A percentile compares a stretch with the other conserved stretches of the same genome.
Conservation (phyloP, 1,140 invertebrate genomes). For the Nephila pilipes region DNA sequence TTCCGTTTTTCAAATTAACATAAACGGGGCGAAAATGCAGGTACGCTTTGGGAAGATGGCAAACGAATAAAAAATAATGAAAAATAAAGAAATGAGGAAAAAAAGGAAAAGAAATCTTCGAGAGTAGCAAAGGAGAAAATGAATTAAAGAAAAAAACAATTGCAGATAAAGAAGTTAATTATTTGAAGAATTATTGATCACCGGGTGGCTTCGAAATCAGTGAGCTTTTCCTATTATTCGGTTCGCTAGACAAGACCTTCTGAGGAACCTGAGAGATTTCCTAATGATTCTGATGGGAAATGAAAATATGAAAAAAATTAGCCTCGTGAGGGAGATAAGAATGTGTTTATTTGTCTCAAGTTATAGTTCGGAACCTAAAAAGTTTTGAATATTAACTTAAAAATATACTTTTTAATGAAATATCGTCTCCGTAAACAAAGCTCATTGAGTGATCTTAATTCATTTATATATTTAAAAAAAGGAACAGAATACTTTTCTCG, state of each 20-base stretch:
- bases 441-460: too few species aligned
- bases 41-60: background rate
- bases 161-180: conserved; percentile 77
- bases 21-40: conserved; percentile 60
- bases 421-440: too few species aligned
- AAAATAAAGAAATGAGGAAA: background rate
- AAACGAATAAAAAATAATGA: conserved; percentile 52
- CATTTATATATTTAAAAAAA: too few species aligned
- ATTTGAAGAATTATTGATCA: conserved; percentile 76
- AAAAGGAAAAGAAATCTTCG: conserved; percentile 32
- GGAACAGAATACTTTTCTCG: too few species aligned
- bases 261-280: conserved; percentile 60
- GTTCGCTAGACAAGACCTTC: conserved; percentile 55
- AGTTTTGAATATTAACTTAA: background rate
- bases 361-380: conserved; percentile 48
- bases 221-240: conserved; percentile 75
- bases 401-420: background rate
- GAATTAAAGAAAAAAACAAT: conserved; percentile 76
- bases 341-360: conserved; percentile 46
- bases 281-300: conserved; percentile 72
- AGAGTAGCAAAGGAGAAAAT: conserved; percentile 43
- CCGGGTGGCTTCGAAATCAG: conserved; percentile 61
- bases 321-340: background rate
- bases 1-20: conserved; percentile 71
- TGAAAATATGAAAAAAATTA: conserved; percentile 61